These are phyloP conservation scores for Microtus oregoni DNA, from an alignment of 2,113 vertebrate genomes.

Conservation along the genomic window DNA sequence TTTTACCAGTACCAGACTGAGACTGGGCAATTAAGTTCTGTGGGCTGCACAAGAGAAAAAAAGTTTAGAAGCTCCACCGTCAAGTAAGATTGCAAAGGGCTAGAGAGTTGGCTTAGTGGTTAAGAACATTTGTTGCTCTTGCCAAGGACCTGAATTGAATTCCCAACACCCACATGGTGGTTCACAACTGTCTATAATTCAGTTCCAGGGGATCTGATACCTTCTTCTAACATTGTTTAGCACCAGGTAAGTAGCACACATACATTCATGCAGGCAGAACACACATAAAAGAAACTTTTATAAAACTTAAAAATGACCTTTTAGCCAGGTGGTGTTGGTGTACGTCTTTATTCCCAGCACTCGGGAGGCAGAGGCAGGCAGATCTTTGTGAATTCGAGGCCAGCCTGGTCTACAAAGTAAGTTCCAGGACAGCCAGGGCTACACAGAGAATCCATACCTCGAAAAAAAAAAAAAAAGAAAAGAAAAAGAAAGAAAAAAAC, in stretches of 20 bases:
- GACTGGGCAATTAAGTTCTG: constrained; percentile 98
- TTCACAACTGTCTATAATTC: neutral
- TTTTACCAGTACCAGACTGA: constrained; percentile 98
- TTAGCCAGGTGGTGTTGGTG: neutral
- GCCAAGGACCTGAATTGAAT: neutral
- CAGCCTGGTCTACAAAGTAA: neutral
- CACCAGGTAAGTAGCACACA: neutral
- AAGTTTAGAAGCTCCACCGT: constrained; percentile 44
- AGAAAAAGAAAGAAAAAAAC: no score
- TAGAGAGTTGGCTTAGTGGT: neutral
- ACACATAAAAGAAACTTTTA: neutral
- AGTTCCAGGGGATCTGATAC: neutral
- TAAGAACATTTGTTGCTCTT: neutral
- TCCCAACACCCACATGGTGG: neutral
- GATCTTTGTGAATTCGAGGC: neutral
- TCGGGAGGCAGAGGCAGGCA: neutral
- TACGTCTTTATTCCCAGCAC: neutral
- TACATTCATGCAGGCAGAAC: neutral
- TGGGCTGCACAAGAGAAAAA: constrained; percentile 85
- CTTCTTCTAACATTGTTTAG: neutral
- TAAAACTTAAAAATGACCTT: constrained; percentile 37
- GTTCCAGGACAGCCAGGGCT: neutral
- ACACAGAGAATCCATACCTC: neutral
- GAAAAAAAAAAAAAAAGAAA: neutral
- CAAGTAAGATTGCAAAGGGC: neutral